Base-by-base conservation (phyloP, 2,888 invertebrate genomes). In the Resseliella maxima region DNA sequence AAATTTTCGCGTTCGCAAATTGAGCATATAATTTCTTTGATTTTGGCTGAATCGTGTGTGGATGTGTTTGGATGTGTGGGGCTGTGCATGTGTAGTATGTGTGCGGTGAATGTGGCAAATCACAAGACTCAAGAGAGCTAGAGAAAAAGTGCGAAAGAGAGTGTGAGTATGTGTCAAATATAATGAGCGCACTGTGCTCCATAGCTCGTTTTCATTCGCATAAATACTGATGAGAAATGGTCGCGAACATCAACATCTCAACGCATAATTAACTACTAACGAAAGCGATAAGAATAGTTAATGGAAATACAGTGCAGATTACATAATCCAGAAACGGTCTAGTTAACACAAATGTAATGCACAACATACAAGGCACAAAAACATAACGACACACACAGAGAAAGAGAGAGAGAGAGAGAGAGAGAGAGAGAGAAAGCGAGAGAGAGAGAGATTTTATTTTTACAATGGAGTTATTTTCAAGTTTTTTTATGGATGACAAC, bases 181-280 rank as follows among this genome's bases (percentile, higher is more conserved):
- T 72, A 72, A 72, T 72, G 72, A 72, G 35, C n/a, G 72, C 59
- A 27, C 15, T 72, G 72, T 72, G 72, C 31, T 31, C 12, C 72
- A 72, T 35, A 35, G 12, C 31, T n/a, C 10, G 31, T 72, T 35
- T 72, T 31, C 72, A 72, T 72, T 31, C 72, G 18, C 72, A 72
- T 72, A 72, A 72, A 31, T 35, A 72, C 72, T 72, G 72, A 31
- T 31, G 72, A 31, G 35, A 72, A 72, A 72, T 72, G 31, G 72
- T 72, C 12, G 72, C 72, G 72, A 72, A 31, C n/a, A 72, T 31
- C 72, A 72, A 35, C 83, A 83, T 83, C 24, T 83, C 83, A 83
- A 83, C 38, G 83, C 38, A 83, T 83, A 83, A 83, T 83, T 83
- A 83, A 83, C 83, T 83, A 83, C 83, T 83, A 83, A 83, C 83